Percentiles rank a stretch among this genome's conserved stretches.
phyloP scores from a whole-genome alignment of 2,888 invertebrate species.

The Amiota communis region DNA sequence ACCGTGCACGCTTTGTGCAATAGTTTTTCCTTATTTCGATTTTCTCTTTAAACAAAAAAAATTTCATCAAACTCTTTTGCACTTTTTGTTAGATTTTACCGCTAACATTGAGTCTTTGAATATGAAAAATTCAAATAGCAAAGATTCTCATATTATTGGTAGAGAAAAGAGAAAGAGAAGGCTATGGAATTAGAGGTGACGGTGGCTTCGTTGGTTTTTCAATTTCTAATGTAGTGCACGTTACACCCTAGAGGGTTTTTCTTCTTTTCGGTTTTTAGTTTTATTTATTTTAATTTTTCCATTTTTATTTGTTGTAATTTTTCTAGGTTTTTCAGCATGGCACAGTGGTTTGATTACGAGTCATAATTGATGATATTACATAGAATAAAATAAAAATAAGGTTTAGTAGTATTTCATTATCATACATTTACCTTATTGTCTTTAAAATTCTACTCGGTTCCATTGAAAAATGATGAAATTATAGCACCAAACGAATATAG shows the following conservation, averaged over 20 bases:
- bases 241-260: conserved; percentile 64
- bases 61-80: conserved; percentile 59
- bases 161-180: background rate
- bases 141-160: conserved; percentile 61
- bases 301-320: conserved; percentile 33
- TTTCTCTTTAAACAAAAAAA: conserved; percentile 32
- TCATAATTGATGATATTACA: too few relatives aligned
- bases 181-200: conserved; percentile 35
- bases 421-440: too few relatives aligned
- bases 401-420: too few relatives aligned
- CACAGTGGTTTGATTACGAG: background rate
- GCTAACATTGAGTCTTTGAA: conserved; percentile 29
- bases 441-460: too few relatives aligned
- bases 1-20: conserved; percentile 56
- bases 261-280: conserved; percentile 51
- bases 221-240: conserved; percentile 68
- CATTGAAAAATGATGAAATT: too few relatives aligned
- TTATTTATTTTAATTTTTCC: conserved; percentile 56
- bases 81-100: conserved; percentile 35
- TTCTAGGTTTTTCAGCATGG: background rate
- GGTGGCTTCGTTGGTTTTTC: conserved; percentile 60
- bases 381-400: too few relatives aligned
- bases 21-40: conserved; percentile 40
- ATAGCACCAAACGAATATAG: too few relatives aligned
- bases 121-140: conserved; percentile 4